These are phyloP conservation scores for Drosophila flavopinicola DNA, from an alignment of 2,888 invertebrate species.

Conservation along the genomic window DNA sequence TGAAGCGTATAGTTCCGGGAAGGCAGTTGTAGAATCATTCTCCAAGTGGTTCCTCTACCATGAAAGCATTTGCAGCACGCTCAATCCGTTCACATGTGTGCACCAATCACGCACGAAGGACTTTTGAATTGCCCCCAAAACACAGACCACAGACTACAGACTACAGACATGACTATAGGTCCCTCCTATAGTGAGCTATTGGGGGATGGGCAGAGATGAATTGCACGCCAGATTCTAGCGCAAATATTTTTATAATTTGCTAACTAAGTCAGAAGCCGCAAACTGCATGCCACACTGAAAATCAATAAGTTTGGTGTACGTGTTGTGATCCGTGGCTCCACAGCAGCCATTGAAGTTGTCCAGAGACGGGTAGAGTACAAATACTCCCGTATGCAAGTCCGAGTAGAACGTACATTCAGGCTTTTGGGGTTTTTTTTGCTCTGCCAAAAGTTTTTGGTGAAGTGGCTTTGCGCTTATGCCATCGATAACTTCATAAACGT, in stretches of 20 bases:
- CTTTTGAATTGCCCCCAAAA: conserved; percentile 53
- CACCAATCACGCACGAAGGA: conserved; percentile 68
- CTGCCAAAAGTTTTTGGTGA: conserved; percentile 47
- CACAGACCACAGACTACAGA: too few relatives aligned
- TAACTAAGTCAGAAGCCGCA: conserved; percentile 74
- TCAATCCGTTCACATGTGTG: conserved; percentile 33
- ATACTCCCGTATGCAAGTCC: conserved; percentile 16
- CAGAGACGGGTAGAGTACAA: conserved; percentile 1
- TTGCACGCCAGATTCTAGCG: conserved; percentile 56
- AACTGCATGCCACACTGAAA: conserved; percentile 63
- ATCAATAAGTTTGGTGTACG: conserved; percentile 79
- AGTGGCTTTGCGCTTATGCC: conserved; percentile 59
- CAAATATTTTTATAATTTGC: conserved; percentile 79
- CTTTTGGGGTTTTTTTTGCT: conserved; percentile 25
- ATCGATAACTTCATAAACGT: conserved; percentile 74
- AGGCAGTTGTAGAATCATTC: background rate
- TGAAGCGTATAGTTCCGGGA: conserved; percentile 37
- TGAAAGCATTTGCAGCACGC: conserved; percentile 3
- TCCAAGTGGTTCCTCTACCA: conserved; percentile 6
- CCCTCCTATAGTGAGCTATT: background rate
- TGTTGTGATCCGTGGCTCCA: conserved; percentile 55
- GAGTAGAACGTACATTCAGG: conserved; percentile 29
- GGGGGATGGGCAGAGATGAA: conserved; percentile 26
- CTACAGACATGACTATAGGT: too few relatives aligned
- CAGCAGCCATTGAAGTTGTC: conserved; percentile 6